These are phyloP conservation scores for Tenualosa ilisha DNA, from an alignment of 2,797 vertebrate species.

Conservation along the genomic window DNA sequence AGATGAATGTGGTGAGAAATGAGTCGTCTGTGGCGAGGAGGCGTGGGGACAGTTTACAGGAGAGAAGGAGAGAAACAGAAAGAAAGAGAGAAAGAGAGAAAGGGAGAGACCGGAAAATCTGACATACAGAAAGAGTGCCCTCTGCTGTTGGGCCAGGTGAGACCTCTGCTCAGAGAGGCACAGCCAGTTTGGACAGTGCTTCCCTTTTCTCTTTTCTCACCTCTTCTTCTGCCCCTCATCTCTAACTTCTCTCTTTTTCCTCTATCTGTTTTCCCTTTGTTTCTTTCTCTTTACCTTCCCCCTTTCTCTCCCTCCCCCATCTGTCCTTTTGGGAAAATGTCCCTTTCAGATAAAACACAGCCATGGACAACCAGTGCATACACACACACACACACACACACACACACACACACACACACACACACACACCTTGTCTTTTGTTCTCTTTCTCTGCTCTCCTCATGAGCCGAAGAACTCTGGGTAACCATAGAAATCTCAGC, in stretches of 20 bases:
- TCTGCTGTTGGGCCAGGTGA: conserved; percentile 54
- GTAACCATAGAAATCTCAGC: conserved; percentile 16
- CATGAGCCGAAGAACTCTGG: not conserved
- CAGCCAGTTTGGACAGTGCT: not conserved
- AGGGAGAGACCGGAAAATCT: conserved; percentile 13
- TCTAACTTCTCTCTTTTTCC: not conserved
- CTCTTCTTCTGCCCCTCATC: not conserved
- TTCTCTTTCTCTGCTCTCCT: not conserved
- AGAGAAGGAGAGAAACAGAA: not conserved
- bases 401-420: conserved; percentile 10
- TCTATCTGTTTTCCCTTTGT: not conserved
- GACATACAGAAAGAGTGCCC: conserved; percentile 58
- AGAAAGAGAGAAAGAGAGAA: not conserved
- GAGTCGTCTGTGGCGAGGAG: not conserved
- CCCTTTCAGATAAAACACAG: not conserved
- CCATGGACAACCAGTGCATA: not conserved
- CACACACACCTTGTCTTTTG: not conserved
- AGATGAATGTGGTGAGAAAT: conserved; percentile 15
- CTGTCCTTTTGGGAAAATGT: not conserved
- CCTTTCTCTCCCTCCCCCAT: conserved; percentile 29
- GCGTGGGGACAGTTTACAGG: conserved; percentile 11
- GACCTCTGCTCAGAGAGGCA: not conserved
- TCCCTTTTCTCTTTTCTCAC: conserved; percentile 22
- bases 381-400: conserved; percentile 1
- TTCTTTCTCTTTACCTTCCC: conserved; percentile 29